Conservation (phyloP, 2,888 invertebrate genomes). For the Caenorhabditis imperialis region DNA sequence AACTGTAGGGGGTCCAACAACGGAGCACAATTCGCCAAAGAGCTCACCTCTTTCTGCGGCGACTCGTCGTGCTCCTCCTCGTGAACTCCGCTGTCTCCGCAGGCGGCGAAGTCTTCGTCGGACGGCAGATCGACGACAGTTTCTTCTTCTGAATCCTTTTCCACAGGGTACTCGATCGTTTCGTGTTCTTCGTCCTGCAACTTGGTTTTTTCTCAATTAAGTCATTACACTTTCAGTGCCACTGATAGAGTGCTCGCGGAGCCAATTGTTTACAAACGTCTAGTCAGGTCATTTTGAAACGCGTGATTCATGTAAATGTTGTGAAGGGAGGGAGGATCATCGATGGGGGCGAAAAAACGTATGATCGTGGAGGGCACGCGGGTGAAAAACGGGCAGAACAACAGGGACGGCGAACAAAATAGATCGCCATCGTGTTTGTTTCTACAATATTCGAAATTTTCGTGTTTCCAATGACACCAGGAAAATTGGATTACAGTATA, state of each 20-base stretch:
- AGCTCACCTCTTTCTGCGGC: constrained; percentile 1
- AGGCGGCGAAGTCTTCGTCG: not conserved
- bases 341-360: not conserved
- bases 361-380: not conserved
- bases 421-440: too few species aligned
- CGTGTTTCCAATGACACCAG: too few species aligned
- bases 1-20: not conserved
- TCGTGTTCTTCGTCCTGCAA: constrained; percentile 9
- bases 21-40: not conserved
- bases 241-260: too few species aligned
- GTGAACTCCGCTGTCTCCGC: constrained; percentile 2
- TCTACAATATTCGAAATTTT: too few species aligned
- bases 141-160: not conserved
- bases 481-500: too few species aligned
- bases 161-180: constrained; percentile 6
- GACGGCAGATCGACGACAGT: constrained; percentile 1
- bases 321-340: too few species aligned
- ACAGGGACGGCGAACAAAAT: too few species aligned
- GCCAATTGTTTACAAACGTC: too few species aligned
- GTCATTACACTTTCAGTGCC: too few species aligned
- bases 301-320: constrained; percentile 3
- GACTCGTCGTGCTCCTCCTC: constrained; percentile 3
- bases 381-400: not conserved
- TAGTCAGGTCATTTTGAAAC: not conserved
- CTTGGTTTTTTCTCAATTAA: constrained; percentile 1